Evolutionary conservation across 2,888 invertebrate species (phyloP), one percentile per base, ranked within the genome.

Genomic region (Orchestes rusci): DNA sequence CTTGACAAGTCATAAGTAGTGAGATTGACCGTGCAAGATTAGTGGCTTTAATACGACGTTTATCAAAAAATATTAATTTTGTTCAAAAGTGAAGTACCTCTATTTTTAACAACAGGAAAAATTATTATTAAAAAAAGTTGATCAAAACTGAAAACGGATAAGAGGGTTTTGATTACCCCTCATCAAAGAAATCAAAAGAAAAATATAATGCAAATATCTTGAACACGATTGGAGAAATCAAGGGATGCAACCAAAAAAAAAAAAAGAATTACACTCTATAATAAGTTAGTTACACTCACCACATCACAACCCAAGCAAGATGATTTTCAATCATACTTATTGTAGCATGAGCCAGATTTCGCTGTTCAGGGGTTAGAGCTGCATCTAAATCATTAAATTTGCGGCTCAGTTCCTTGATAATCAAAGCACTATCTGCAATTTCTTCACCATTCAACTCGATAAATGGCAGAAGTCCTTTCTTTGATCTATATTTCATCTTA

Each of bases 311-410:
- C 93, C 92, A 93, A 44, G 84, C 81, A 30, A 94, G 79, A 67
- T 94, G 91, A 66, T 94, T 92, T 70, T 94, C 93, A 59, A 93
- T 80, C 91, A 95, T 92, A 52, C 89, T 88, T 64, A 88, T 85
- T 76, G 90, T 89, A 43, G 93, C 93, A 70, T 94, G 88, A 16
- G 91, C 81, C 48, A 90, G 78, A 64, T 86, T 88, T 54, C 84
- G 83, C 68, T 95, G 92, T 64, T 90, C 90, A 55, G 82, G 73
- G 48, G 84, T 84, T 55, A 95, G 74, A 30, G 77, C 82, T 3
- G 82, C 80, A 68, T 94, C 93, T 57, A 90, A 72, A 63, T 93
- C 86, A 59, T 77, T 81, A 66, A 84, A 89, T 64, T 84, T 83
- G 63, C 84, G 80, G 31, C 87, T 79, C 47, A 95, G 73, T 62